These are phyloP conservation scores for Falco punctatus DNA, from an alignment of 2,113 vertebrate genomes.

Conservation along the genomic window DNA sequence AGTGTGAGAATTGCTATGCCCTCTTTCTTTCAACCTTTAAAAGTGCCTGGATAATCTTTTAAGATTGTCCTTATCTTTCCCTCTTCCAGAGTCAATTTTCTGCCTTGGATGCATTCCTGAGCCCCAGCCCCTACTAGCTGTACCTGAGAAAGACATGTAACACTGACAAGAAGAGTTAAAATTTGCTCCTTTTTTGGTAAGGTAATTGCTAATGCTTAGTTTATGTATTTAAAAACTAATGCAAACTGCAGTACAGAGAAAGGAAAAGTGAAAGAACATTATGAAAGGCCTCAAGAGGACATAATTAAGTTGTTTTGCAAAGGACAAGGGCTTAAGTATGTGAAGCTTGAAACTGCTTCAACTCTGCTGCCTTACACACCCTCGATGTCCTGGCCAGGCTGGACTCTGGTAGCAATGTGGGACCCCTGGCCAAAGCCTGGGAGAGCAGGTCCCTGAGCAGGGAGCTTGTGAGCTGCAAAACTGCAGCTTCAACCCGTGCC, in stretches of 20 bases:
- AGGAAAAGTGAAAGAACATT: not conserved
- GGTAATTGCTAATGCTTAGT: not conserved
- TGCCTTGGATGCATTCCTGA: not conserved
- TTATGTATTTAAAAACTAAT: not conserved
- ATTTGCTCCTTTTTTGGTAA: not conserved
- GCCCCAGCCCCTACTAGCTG: not conserved
- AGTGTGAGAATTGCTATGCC: not conserved
- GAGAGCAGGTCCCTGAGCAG: not conserved
- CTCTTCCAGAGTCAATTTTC: not conserved
- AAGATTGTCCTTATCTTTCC: not conserved
- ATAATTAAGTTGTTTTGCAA: not conserved
- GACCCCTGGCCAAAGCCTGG: not conserved
- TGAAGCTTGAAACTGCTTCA: not conserved
- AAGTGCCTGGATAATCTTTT: not conserved
- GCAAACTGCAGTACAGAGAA: not conserved
- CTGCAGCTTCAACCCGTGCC: not conserved
- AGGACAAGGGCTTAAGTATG: not conserved
- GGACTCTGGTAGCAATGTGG: not conserved
- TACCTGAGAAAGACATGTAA: not conserved
- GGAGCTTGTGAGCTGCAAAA: not conserved
- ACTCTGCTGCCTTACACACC: not conserved
- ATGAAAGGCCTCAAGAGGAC: not conserved
- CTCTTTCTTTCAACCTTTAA: not conserved
- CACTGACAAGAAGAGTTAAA: not conserved
- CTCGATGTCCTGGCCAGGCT: not conserved